Base-by-base conservation (phyloP, 1,140 invertebrate species). In the Caenorhabditis brenneri region DNA sequence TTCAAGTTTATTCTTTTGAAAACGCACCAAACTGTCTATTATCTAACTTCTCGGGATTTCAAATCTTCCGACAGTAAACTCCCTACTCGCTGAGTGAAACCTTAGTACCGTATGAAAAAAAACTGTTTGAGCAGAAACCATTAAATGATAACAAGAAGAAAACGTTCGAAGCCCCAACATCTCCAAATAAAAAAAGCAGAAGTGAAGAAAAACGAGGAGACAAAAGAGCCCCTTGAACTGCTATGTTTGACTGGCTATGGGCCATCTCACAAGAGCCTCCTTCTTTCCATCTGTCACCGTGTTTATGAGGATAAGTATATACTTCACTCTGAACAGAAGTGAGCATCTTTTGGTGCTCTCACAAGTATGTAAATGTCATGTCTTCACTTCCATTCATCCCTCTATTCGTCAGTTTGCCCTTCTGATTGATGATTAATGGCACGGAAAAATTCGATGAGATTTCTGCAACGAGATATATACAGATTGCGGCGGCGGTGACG, bases 241-340 rank as follows among this genome's bases (percentile, higher is more conserved):
- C 12, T 10, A 29, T 19, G 53, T 31, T 74, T 29, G 12, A 36
- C 7, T 65, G 65, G 33, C 36, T 39, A 16, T 12, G 4, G 33
- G 31, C 22, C 9, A 29, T 65, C 31, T 6, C 16, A 7, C 16
- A 16, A 4, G 16, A 65, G 31, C 4, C 12, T 9, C 31, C 49
- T 51, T 51, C 49, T 46, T 9, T 46, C 65, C 65, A 74, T 74
- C 65, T 74, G 65, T 74, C 65, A 46, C 36, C 65, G 65, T 74
- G 65, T 74, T 74, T 74, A 74, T 74, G 65, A 74, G 65, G 65
- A 74, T 74, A 74, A 74, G 65, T 74, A 74, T 74, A 74, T 74
- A 74, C 65, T 74, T 74, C 65, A 74, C 65, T 19, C 33, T 19
- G 10, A 65, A 29, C 24, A n/a, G 31, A 27, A 19, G 29, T 19